These are phyloP conservation scores for Antheraea pernyi DNA, from an alignment of 1,140 invertebrate species.

Conservation along the genomic window DNA sequence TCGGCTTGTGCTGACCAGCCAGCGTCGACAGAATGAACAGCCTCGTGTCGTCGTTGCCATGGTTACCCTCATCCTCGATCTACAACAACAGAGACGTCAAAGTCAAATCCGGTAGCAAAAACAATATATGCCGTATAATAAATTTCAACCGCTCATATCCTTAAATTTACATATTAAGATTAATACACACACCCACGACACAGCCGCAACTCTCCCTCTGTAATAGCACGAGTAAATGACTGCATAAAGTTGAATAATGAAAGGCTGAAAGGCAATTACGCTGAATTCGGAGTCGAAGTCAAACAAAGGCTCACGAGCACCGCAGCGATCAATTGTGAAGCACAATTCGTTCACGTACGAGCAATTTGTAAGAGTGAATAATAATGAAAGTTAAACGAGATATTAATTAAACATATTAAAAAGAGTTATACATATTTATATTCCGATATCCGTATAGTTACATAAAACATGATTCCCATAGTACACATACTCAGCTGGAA, in stretches of 20 bases:
- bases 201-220: slow-evolving; percentile 65
- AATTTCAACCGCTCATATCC: slow-evolving; percentile 69
- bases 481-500: slow-evolving; percentile 25
- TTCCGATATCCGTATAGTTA: not conserved
- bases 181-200: slow-evolving; percentile 76
- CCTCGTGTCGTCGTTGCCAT: slow-evolving; percentile 97
- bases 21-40: slow-evolving; percentile 95
- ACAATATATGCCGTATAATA: not conserved
- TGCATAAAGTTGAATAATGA: slow-evolving; percentile 78
- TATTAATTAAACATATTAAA: slow-evolving; percentile 70
- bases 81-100: slow-evolving; percentile 78
- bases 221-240: slow-evolving; percentile 77
- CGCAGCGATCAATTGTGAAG: slow-evolving; percentile 70
- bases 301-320: slow-evolving; percentile 71
- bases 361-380: slow-evolving; percentile 71
- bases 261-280: slow-evolving; percentile 78
- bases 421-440: not conserved
- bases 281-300: slow-evolving; percentile 76
- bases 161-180: slow-evolving; percentile 74
- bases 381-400: slow-evolving; percentile 76
- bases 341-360: slow-evolving; percentile 74
- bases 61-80: slow-evolving; percentile 98
- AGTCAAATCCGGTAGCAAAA: slow-evolving; percentile 3
- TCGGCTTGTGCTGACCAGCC: slow-evolving; percentile 90
- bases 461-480: slow-evolving; percentile 35